A percentile compares a stretch with the other conserved stretches of the same genome.
phyloP scores from a whole-genome alignment of 2,888 invertebrate genomes.

The Agriopis leucophaearia region DNA sequence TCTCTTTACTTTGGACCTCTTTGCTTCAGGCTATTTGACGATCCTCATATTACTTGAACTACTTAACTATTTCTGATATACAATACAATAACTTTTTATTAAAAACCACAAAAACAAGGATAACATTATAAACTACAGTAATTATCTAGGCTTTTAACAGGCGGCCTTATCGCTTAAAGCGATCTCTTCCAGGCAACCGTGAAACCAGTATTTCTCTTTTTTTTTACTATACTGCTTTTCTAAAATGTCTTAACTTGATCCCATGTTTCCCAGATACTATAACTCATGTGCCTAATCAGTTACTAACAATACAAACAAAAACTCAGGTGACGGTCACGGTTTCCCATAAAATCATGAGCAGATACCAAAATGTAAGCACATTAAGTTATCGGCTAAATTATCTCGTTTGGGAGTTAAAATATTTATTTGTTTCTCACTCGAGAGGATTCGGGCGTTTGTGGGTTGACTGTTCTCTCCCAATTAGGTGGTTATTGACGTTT shows the following conservation, averaged over 20 bases:
- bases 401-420: conserved; percentile 82
- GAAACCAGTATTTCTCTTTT: too few relatives aligned
- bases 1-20: too few relatives aligned
- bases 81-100: too few relatives aligned
- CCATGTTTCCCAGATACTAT: conserved; percentile 22
- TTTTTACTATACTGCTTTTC: too few relatives aligned
- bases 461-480: conserved; percentile 82
- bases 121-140: too few relatives aligned
- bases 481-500: conserved; percentile 87
- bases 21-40: too few relatives aligned
- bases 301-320: conserved; percentile 43
- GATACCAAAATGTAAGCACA: conserved; percentile 85
- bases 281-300: conserved; percentile 45
- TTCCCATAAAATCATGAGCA: conserved; percentile 85
- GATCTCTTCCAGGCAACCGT: too few relatives aligned
- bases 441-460: conserved; percentile 71
- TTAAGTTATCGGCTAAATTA: conserved; percentile 84
- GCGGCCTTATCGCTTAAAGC: too few relatives aligned
- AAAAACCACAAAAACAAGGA: too few relatives aligned
- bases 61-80: too few relatives aligned
- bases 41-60: too few relatives aligned
- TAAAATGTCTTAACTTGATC: neutral
- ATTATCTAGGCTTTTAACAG: too few relatives aligned
- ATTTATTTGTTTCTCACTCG: conserved; percentile 85
- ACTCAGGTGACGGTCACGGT: conserved; percentile 66